Evolutionary conservation across 2,113 vertebrate species (phyloP).

Genomic region (Apteryx mantelli): DNA sequence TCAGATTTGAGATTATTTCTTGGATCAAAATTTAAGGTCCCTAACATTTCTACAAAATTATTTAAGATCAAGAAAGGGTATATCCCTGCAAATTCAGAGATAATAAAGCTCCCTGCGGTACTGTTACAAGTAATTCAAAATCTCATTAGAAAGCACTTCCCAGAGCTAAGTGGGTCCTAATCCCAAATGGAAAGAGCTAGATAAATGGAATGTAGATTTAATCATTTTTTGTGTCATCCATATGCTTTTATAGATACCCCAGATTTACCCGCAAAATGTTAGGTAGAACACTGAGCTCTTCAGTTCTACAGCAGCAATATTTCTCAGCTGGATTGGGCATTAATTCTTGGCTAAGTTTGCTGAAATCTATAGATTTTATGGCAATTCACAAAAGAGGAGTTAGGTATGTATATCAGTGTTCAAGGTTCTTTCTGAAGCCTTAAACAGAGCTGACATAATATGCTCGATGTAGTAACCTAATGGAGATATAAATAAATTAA

Average conservation of each 20-base stretch:
- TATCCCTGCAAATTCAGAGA: background rate
- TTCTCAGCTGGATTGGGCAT: background rate
- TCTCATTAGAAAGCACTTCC: slow-evolving; percentile 17
- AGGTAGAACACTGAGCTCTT: background rate
- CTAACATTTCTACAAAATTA: background rate
- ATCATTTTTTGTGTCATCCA: background rate
- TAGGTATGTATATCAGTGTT: background rate
- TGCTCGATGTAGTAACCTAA: background rate
- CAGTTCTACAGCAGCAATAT: background rate
- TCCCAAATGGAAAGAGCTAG: background rate
- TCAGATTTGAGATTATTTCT: background rate
- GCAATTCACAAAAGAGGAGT: background rate
- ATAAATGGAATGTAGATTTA: slow-evolving; percentile 12
- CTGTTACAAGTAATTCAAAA: background rate
- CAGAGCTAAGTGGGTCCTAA: background rate
- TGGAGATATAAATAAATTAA: background rate
- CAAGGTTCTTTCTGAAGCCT: background rate
- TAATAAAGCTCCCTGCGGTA: background rate
- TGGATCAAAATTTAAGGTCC: background rate
- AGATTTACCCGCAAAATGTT: background rate
- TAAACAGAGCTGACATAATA: background rate
- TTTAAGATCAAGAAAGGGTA: background rate
- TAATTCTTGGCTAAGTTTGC: background rate
- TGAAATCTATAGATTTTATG: background rate
- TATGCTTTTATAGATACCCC: background rate